These are phyloP conservation scores for Istiophorus platypterus DNA, from an alignment of 2,113 vertebrate genomes.

Conservation along the genomic window DNA sequence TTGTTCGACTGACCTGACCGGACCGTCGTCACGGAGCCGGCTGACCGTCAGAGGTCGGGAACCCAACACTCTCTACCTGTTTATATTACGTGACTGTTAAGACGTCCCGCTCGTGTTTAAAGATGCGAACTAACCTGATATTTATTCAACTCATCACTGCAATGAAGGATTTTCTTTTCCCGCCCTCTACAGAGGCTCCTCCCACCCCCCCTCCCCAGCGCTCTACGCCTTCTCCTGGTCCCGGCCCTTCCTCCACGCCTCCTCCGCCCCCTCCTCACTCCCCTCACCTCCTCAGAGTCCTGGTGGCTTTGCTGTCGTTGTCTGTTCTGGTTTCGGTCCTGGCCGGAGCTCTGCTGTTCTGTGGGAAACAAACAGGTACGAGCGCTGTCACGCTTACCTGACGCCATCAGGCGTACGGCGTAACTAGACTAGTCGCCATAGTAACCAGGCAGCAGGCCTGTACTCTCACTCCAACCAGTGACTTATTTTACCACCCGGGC, in stretches of 20 bases:
- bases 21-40: background rate
- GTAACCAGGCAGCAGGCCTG: too few species aligned
- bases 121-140: too few species aligned
- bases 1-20: background rate
- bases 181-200: background rate
- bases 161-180: background rate
- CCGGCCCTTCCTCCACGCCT: background rate
- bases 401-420: too few species aligned
- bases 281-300: background rate
- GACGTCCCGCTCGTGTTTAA: too few species aligned
- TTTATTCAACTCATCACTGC: background rate
- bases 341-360: background rate
- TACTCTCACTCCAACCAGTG: too few species aligned
- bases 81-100: background rate
- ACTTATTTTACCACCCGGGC: too few species aligned
- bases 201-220: background rate
- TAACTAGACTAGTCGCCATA: too few species aligned
- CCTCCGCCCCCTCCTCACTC: background rate
- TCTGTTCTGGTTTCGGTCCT: background rate
- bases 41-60: background rate
- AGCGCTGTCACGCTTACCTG: background rate
- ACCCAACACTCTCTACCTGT: background rate
- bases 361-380: background rate
- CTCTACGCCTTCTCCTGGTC: background rate
- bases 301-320: background rate